Base-by-base conservation (phyloP, 2,888 invertebrate genomes). In the Mechanitis mazaeus region DNA sequence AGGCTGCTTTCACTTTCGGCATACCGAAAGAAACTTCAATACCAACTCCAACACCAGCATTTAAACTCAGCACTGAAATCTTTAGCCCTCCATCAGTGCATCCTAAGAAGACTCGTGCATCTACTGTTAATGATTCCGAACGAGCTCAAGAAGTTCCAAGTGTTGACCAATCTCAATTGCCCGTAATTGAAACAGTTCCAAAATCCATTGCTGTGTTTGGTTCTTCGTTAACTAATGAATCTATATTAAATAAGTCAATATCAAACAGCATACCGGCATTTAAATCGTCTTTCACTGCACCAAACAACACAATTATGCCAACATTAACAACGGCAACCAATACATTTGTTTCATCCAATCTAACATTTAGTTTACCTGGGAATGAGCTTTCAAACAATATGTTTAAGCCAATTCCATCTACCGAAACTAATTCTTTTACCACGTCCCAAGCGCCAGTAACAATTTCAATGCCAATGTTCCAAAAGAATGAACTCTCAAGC, bases 121-220 rank as follows among this genome's bases (percentile, higher is more conserved):
- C 62, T 45, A 31, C 38, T 31, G 68, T 62, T 7, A 67, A 72
- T 61, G 75, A 72, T 31, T 69, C 72, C 59, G 77, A 81, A 58
- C 79, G 77, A 59, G 65, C 71, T 1, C 81, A 80, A 64, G 84
- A 80, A 72, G 79, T 79, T 45, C 80, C 84, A 33, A 76, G 75
- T 64, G 69, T 81, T 31, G 68, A 73, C 38, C 47, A 58, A 55
- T 33, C 58, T 33, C 45, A 56, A 47, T 38, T 31, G 11, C 20
- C 42, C 33, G 47, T 3, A 31, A 12, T 45, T 42, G 38, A 47
- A n/a, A 33, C 45, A 33, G 3, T 38, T 28, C 54, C 35, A 50
- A 61, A 55, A 38, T 31, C 55, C 31, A 12, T 54, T 3, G 60
- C 60, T 3, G 35, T 70, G 33, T 74, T 74, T 60, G 61, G 64